phyloP scores from a whole-genome alignment of 2,888 invertebrate genomes.

The Pristionchus entomophagus region DNA sequence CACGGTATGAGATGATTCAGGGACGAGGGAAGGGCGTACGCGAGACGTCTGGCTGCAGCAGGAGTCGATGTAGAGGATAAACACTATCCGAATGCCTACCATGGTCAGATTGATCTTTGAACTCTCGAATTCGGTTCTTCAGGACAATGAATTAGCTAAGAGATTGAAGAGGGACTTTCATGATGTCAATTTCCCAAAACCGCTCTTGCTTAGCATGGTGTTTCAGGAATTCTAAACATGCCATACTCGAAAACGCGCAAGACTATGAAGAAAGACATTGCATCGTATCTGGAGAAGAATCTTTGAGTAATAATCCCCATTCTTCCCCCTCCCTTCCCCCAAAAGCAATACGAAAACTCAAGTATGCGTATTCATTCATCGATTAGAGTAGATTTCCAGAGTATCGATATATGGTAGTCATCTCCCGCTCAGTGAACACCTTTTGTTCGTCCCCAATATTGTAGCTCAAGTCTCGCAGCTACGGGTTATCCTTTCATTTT shows the following conservation, averaged over 20 bases:
- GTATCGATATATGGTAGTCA: neutral
- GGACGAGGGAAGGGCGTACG: constrained; percentile 76
- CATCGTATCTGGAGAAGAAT: constrained; percentile 18
- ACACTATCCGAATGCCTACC: constrained; percentile 54
- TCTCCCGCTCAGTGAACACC: constrained; percentile 3
- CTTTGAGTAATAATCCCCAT: constrained; percentile 14
- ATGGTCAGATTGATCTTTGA: constrained; percentile 55
- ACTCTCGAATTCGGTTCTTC: neutral
- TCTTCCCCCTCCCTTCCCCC: neutral
- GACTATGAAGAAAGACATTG: constrained; percentile 43
- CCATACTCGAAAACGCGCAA: constrained; percentile 16
- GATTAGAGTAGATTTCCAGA: neutral
- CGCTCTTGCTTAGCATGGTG: too few species aligned
- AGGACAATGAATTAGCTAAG: neutral
- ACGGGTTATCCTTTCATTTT: neutral
- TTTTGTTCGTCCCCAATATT: neutral
- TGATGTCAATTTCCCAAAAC: too few species aligned
- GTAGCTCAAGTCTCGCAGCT: constrained; percentile 20
- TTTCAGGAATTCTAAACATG: constrained; percentile 46
- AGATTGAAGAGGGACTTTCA: too few species aligned
- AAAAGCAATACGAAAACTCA: constrained; percentile 27
- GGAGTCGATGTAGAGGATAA: constrained; percentile 67
- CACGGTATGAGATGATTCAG: neutral
- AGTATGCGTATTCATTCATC: neutral
- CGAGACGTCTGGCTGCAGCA: constrained; percentile 66